Evolutionary conservation across 2,888 invertebrate species (phyloP), one percentile per base, ranked within the genome.

Genomic region (Mesorhabditis belari): DNA sequence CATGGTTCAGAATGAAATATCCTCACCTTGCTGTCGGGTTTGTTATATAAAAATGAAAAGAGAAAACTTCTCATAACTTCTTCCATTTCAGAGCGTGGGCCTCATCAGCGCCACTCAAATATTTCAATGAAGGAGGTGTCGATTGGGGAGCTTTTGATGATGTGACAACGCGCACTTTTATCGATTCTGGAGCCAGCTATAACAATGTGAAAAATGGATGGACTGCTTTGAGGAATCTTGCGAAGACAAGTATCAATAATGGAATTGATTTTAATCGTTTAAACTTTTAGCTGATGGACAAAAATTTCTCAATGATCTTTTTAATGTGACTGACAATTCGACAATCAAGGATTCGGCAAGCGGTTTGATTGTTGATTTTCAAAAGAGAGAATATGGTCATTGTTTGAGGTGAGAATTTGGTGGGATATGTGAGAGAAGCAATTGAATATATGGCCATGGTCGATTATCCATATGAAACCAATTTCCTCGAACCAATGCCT

Each of bases 1-100:
- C 94, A 0, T 96, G 94, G 90, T 86, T 95, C 77, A 87, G 95
- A 44, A 89, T 93, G 82, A 96, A 95, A 83, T 96, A 94, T 84
- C 94, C 95, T 0, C 89, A 91, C 78, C 80, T 90, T 49, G 87
- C 93, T 3, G 83, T 85, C 23, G 95, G 88, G 88, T 88, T 80
- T 19, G 27, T 26, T 2, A 21, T 26, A 5, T 23, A 23, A 25
- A 51, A 27, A 53, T n/a, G 3, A 17, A 9, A 17, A 21, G 5
- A 19, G 27, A 59, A 59, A 17, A 19, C 26, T 9, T 55, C 49
- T 44, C 17, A 27, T 9, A 12, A 55, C 5, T 9, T 55, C 17
- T 55, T 6, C 51, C 21, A 19, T 25, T 63, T 52, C 56, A 88
- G 94, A 0, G 88, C 95, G 1, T 87, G 96, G 65, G 93, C 96